phyloP scores from a whole-genome alignment of 2,113 vertebrate genomes.

The Rhinopomastus cyanomelas region DNA sequence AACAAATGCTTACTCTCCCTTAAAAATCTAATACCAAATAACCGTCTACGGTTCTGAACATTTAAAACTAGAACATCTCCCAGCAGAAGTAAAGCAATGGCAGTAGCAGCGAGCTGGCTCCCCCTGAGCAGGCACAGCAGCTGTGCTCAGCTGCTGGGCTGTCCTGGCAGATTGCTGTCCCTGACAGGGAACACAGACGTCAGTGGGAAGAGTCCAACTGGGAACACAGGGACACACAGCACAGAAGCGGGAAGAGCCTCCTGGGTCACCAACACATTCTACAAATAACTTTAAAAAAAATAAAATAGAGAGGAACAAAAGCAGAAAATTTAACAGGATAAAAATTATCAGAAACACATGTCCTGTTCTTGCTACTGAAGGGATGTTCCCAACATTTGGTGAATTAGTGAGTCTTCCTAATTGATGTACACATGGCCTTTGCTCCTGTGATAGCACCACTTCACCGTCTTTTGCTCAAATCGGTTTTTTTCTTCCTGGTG shows the following conservation, averaged over 20 bases:
- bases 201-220: not conserved
- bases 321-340: not conserved
- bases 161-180: not conserved
- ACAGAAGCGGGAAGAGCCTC: not conserved
- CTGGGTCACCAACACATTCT: not conserved
- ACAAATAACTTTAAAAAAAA: not conserved
- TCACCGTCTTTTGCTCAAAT: not conserved
- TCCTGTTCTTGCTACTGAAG: not conserved
- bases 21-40: not conserved
- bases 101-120: not conserved
- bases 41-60: not conserved
- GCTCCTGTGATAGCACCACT: not conserved
- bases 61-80: not conserved
- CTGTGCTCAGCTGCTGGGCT: not conserved
- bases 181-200: accelerated
- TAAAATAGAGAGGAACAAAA: not conserved
- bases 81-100: not conserved
- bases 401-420: not conserved
- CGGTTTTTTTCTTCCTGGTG: not conserved
- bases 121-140: not conserved
- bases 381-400: not conserved
- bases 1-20: not conserved
- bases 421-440: not conserved
- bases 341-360: not conserved
- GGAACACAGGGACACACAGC: not conserved